These are phyloP conservation scores for Nesogale talazaci DNA, from an alignment of 2,113 vertebrate species.

Conservation along the genomic window DNA sequence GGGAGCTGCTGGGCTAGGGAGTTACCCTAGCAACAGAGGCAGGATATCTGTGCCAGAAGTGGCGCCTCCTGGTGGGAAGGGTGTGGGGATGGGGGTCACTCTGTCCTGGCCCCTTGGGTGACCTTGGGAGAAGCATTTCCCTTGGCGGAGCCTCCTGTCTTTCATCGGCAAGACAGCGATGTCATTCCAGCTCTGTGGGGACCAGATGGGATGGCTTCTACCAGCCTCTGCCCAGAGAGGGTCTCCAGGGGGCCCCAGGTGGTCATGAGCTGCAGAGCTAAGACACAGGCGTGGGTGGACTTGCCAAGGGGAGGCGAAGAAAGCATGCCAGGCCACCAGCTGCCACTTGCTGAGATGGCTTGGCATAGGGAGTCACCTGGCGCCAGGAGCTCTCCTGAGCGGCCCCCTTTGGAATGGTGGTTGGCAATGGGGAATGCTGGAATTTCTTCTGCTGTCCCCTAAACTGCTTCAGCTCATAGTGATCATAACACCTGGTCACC, in stretches of 20 bases:
- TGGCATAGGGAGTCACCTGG: background rate
- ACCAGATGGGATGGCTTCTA: background rate
- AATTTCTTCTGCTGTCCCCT: accelerated
- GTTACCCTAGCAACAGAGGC: conserved; percentile 63
- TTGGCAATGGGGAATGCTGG: background rate
- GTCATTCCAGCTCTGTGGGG: background rate
- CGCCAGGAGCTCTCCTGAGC: background rate
- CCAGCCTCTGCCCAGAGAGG: accelerated
- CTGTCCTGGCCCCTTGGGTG: background rate
- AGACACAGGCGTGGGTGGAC: background rate
- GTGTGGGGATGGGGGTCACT: background rate
- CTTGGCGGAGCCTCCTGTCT: background rate
- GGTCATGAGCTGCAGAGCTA: background rate
- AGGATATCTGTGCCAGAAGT: background rate
- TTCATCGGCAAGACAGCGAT: background rate
- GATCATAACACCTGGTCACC: accelerated
- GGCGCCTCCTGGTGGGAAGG: background rate
- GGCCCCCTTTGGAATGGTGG: background rate
- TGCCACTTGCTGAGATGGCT: background rate
- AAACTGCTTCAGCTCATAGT: accelerated
- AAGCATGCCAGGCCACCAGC: background rate
- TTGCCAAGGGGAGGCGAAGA: conserved; percentile 23
- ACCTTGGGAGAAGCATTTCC: background rate
- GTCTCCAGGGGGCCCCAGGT: conserved; percentile 7
- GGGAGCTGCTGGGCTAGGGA: background rate